A percentile compares a stretch with the other conserved stretches of the same genome.
These are phyloP conservation scores for Campylomormyrus numenius DNA, from an alignment of 2,113 vertebrate species.

Conservation along the genomic window DNA sequence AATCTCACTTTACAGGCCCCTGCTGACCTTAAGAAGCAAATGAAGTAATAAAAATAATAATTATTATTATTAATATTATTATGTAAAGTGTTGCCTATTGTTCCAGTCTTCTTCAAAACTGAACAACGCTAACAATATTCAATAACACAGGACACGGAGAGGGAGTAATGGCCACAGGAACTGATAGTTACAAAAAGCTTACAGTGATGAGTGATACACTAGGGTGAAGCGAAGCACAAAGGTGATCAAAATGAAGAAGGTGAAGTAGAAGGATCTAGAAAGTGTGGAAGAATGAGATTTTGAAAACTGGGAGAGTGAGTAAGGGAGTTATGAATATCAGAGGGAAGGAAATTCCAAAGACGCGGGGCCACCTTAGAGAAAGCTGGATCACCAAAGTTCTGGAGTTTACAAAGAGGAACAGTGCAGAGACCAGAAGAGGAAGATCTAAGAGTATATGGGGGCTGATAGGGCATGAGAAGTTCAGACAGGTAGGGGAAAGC, in stretches of 20 bases:
- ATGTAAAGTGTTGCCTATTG: not conserved
- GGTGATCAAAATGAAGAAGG: not conserved
- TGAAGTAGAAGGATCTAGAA: not conserved
- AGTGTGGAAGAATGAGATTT: not conserved
- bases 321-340: not conserved
- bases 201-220: not conserved
- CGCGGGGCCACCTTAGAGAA: not conserved
- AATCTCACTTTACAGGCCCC: not conserved
- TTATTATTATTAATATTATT: not conserved
- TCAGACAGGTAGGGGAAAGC: not conserved
- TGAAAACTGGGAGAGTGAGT: not conserved
- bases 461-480: not conserved
- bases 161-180: not conserved
- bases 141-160: not conserved
- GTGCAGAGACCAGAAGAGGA: not conserved
- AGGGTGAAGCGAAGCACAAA: not conserved
- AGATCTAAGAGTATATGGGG: not conserved
- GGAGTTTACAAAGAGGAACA: not conserved
- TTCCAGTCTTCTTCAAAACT: not conserved
- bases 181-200: not conserved
- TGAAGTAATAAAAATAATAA: slow-evolving; percentile 34
- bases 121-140: not conserved
- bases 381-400: not conserved
- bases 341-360: not conserved
- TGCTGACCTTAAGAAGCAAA: slow-evolving; percentile 35